Evolutionary conservation across 1,140 invertebrate species (phyloP).

Genomic region (Drosophila takahashii): DNA sequence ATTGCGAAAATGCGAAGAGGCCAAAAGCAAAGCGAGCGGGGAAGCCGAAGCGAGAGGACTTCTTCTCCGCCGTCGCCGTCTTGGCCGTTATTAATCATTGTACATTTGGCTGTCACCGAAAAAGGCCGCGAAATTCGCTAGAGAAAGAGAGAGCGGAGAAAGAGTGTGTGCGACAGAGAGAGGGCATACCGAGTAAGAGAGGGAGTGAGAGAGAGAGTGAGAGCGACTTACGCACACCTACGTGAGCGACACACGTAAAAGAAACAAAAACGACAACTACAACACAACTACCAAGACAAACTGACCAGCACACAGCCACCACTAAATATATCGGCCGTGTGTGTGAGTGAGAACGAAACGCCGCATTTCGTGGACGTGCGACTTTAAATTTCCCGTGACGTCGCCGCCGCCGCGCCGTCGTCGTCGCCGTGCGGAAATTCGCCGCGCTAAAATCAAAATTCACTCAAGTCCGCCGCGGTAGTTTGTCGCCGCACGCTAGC

Average conservation of each 20-base stretch:
- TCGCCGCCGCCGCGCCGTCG: constrained; percentile 12
- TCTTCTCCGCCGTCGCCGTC: constrained; percentile 75
- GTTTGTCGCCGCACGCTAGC: constrained; percentile 80
- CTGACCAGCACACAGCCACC: constrained; percentile 64
- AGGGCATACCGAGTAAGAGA: constrained; percentile 25
- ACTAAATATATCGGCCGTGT: constrained; percentile 13
- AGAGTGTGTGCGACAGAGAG: constrained; percentile 33
- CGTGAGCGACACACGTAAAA: constrained; percentile 28
- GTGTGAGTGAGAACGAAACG: constrained; percentile 52
- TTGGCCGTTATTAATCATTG: constrained; percentile 84
- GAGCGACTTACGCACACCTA: constrained; percentile 35
- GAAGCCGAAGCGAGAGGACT: constrained; percentile 57
- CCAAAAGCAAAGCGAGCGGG: constrained; percentile 24
- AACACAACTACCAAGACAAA: constrained; percentile 44
- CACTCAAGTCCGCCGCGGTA: constrained; percentile 79
- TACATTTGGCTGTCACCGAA: constrained; percentile 83
- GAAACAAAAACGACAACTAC: constrained; percentile 54
- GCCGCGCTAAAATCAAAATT: constrained; percentile 84
- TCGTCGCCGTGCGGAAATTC: constrained; percentile 75
- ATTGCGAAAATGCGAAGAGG: constrained; percentile 26
- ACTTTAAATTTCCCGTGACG: constrained; percentile 58
- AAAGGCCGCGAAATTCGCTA: constrained; percentile 78
- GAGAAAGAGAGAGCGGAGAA: constrained; percentile 31
- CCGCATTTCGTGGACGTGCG: constrained; percentile 58
- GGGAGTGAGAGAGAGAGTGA: constrained; percentile 46